Percentiles rank a stretch among this genome's conserved stretches.
Evolutionary conservation across 2,888 invertebrate genomes (phyloP).

Genomic region (Polia nebulosa): DNA sequence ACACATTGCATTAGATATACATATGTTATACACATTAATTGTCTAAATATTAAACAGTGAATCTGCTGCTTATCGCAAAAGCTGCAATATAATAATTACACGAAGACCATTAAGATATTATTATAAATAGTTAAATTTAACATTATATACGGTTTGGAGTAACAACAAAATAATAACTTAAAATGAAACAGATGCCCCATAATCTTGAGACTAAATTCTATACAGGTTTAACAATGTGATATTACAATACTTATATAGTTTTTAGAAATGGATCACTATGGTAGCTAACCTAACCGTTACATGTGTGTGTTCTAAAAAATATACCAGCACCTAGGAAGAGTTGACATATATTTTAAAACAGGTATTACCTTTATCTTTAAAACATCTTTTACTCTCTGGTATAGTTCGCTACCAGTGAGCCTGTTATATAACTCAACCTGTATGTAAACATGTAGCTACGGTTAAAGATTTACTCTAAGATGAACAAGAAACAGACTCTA

Average conservation of each 20-base stretch:
- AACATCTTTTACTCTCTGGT: no score
- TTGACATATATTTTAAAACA: no score
- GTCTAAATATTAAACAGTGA: not conserved
- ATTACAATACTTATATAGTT: not conserved
- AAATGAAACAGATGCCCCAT: not conserved
- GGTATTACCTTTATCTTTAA: no score
- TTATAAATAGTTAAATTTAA: not conserved
- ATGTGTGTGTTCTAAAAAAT: no score
- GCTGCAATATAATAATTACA: not conserved
- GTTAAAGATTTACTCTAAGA: not conserved
- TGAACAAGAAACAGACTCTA: not conserved
- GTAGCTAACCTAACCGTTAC: not conserved
- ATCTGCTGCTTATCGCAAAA: not conserved
- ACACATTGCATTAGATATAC: conserved; percentile 7
- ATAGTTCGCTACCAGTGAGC: not conserved
- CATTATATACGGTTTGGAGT: not conserved
- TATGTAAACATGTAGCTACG: not conserved
- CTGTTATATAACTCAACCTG: not conserved
- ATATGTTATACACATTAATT: conserved; percentile 13
- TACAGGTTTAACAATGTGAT: not conserved
- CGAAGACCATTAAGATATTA: not conserved
- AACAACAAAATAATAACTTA: not conserved
- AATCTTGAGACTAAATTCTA: not conserved
- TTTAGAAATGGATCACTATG: not conserved
- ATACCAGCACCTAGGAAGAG: no score